phyloP scores from a whole-genome alignment of 2,113 vertebrate species.

The Aldabrachelys gigantea region DNA sequence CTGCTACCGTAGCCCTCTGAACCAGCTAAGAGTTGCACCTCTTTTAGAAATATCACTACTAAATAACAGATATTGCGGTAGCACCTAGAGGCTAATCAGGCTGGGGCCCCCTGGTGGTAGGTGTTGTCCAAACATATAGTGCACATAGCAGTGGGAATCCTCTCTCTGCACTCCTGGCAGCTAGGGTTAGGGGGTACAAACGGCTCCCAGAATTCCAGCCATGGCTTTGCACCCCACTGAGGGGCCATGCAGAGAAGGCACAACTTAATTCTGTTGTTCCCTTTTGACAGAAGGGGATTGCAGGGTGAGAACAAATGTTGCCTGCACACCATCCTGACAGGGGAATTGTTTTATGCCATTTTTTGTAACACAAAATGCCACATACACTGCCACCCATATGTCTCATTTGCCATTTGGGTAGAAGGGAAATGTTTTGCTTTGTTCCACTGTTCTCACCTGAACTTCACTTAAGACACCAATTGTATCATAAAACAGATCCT shows the following conservation, averaged over 20 bases:
- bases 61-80: background rate
- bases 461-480: too few species aligned
- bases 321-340: background rate
- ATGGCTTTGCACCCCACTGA: background rate
- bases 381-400: background rate
- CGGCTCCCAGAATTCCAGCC: background rate
- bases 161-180: background rate
- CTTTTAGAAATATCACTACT: background rate
- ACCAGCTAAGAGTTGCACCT: background rate
- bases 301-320: background rate
- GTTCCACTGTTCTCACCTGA: background rate
- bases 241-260: background rate
- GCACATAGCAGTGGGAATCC: too few species aligned
- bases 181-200: background rate
- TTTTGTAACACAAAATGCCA: background rate
- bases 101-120: background rate
- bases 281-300: background rate
- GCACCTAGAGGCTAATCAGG: background rate
- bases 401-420: background rate
- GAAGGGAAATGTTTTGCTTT: background rate
- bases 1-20: background rate
- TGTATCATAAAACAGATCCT: background rate
- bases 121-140: background rate
- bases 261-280: background rate
- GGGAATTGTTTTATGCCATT: background rate